Conservation (phyloP, 2,888 invertebrate genomes). For the Polylopha cassiicola region DNA sequence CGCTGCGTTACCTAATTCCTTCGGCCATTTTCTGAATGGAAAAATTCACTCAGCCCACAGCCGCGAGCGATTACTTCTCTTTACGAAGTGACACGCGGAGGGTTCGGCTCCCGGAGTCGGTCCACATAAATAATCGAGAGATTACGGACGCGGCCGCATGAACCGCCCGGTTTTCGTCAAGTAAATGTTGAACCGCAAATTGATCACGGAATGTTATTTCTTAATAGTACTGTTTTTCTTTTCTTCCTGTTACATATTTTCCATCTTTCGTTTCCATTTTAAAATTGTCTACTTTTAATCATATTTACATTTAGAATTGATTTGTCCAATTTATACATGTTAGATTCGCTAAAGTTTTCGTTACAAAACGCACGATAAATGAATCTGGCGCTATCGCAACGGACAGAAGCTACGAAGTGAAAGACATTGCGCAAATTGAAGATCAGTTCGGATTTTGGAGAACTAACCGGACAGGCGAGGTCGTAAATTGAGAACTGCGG, state of each 20-base stretch:
- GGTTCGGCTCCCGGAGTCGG: constrained; percentile 39
- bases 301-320: too few relatives aligned
- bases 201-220: constrained; percentile 50
- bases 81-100: constrained; percentile 56
- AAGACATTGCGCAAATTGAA: constrained; percentile 5
- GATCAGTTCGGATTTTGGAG: constrained; percentile 26
- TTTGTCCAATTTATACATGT: too few relatives aligned
- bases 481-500: constrained; percentile 44
- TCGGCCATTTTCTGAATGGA: constrained; percentile 65
- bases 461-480: constrained; percentile 33
- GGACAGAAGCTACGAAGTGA: too few relatives aligned
- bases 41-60: constrained; percentile 63
- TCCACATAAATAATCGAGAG: constrained; percentile 69
- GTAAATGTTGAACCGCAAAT: constrained; percentile 50
- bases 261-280: constrained; percentile 7
- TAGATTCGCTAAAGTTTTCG: too few relatives aligned
- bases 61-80: constrained; percentile 67
- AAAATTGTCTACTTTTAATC: constrained; percentile 1
- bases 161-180: constrained; percentile 45
- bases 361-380: too few relatives aligned
- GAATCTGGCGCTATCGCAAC: too few relatives aligned
- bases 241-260: constrained; percentile 5
- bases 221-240: constrained; percentile 35
- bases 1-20: constrained; percentile 58
- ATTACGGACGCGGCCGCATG: constrained; percentile 58